Evolutionary conservation across 2,888 invertebrate species (phyloP), one percentile per base, ranked within the genome.

Genomic region (Polymixis lichenea): DNA sequence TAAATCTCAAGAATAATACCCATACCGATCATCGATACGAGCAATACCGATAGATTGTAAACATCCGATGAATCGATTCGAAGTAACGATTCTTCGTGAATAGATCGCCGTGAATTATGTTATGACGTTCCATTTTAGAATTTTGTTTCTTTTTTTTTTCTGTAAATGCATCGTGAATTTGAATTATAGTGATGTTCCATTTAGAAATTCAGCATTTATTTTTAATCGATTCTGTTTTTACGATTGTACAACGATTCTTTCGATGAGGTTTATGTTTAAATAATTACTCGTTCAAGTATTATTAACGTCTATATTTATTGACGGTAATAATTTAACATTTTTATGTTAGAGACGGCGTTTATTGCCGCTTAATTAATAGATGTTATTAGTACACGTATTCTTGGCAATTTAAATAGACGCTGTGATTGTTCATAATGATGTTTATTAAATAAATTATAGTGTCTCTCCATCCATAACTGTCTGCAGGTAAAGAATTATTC

Each of bases 251-350:
- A 46, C 77, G 77, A 80, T 78, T 74, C 72, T 83, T 64, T 71
- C 38, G 43, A 75, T 73, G 77, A 56, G 60, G 58, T 86, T 83
- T 78, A 82, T 84, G 78, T 80, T 85, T 51, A 84, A 72, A 79
- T 83, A 81, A 86, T 86, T 86, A 81, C 75, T 81, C 75, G 66
- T 80, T 81, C 84, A 77, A 75, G 82, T 84, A 74, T 80, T 80
- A 85, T 83, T 86, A 82, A 83, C 43, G 71, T 83, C 66, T 82
- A 43, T 79, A 80, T 85, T 85, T 86, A 86, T 80, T 83, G 78
- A 56, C 22, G 68, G 82, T 74, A 73, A 86, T 81, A 85, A 72
- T 72, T 85, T 75, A 84, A 73, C 51, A 74, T 79, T 84, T 86
- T 86, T 86, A 86, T 85, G 81, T 78, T 72, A 38, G 65, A 77